phyloP scores from a whole-genome alignment of 2,888 invertebrate species.

The Lycia hirtaria region DNA sequence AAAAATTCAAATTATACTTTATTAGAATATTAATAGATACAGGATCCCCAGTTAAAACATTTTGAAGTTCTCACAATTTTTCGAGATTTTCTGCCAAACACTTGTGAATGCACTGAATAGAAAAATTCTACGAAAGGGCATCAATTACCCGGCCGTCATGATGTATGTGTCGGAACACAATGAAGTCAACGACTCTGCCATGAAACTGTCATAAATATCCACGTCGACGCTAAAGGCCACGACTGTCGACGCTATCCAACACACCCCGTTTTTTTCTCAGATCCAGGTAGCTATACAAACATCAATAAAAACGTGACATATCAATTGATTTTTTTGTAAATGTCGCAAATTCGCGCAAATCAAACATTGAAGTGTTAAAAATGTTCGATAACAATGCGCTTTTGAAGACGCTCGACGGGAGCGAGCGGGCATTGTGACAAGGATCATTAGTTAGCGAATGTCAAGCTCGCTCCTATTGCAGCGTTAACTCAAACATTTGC shows the following conservation, averaged over 20 bases:
- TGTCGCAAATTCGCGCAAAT: conserved; percentile 81
- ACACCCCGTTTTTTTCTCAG: conserved; percentile 68
- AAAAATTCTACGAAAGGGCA: conserved; percentile 57
- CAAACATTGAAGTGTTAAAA: conserved; percentile 84
- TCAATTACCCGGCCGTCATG: conserved; percentile 64
- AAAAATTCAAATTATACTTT: too few species aligned
- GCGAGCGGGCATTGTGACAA: conserved; percentile 67
- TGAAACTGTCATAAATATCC: conserved; percentile 69
- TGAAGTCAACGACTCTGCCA: conserved; percentile 71
- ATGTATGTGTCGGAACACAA: conserved; percentile 65
- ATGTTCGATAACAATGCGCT: conserved; percentile 72
- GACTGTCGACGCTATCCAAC: conserved; percentile 63
- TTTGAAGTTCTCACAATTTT: not conserved
- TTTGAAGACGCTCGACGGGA: conserved; percentile 71
- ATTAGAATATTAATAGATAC: too few species aligned
- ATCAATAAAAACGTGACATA: conserved; percentile 81
- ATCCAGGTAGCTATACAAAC: conserved; percentile 82
- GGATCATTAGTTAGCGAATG: conserved; percentile 80
- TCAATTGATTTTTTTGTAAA: conserved; percentile 76
- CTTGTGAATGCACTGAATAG: conserved; percentile 24
- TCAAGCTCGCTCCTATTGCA: conserved; percentile 66
- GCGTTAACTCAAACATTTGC: conserved; percentile 63
- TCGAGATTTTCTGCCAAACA: not conserved
- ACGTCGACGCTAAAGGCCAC: conserved; percentile 58
- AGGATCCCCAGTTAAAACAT: not conserved